These are phyloP conservation scores for Turritopsis dohrnii DNA, from an alignment of 30 jellyfish, hydroid and myxozoan species.

Conservation along the genomic window DNA sequence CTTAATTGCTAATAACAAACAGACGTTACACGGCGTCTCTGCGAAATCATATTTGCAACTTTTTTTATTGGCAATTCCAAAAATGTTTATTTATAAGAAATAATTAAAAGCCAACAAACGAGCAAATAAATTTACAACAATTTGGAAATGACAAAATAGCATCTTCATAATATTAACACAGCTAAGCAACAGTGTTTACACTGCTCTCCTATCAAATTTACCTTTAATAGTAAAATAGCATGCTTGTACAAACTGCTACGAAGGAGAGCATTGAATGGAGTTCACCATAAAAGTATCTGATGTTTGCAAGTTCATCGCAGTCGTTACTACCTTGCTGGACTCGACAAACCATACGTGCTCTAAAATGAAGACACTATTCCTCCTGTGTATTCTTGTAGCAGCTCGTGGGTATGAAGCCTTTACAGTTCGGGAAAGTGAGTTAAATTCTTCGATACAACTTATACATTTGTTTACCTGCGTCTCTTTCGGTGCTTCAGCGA, in stretches of 20 bases:
- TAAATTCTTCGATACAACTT: not conserved
- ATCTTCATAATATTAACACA: not conserved
- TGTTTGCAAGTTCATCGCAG: not conserved
- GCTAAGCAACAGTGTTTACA: not conserved
- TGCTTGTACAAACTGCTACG: too few relatives aligned
- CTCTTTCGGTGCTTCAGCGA: not conserved
- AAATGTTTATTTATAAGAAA: not conserved
- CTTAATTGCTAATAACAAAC: too few relatives aligned
- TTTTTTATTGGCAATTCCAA: too few relatives aligned
- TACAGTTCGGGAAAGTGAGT: not conserved
- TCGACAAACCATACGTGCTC: not conserved
- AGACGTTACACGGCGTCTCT: too few relatives aligned
- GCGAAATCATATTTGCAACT: too few relatives aligned
- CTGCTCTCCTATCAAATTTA: not conserved
- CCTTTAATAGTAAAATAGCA: too few relatives aligned
- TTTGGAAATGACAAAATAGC: too few relatives aligned
- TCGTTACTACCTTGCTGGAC: not conserved
- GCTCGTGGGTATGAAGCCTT: not conserved
- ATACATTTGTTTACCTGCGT: not conserved
- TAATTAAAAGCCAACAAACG: not conserved
- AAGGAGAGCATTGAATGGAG: not conserved
- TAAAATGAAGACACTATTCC: not conserved
- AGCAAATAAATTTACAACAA: too few relatives aligned
- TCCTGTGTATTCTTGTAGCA: not conserved
- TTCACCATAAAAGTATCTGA: not conserved